These are phyloP conservation scores for Ridgeia piscesae DNA, from an alignment of 1,140 invertebrate species.

Conservation along the genomic window DNA sequence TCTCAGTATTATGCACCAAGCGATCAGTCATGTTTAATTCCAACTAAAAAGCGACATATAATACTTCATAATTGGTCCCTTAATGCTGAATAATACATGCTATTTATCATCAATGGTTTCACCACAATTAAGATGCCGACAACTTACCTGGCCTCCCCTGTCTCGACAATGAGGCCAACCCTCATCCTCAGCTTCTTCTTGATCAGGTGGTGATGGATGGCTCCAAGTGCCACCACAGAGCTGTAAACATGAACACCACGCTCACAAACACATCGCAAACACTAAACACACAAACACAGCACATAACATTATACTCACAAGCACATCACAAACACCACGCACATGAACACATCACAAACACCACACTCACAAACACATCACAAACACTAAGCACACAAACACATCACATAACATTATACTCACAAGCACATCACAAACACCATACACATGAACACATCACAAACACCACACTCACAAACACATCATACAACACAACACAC, in stretches of 20 bases:
- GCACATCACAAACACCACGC: not conserved
- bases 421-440: not conserved
- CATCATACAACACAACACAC: not conserved
- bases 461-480: not conserved
- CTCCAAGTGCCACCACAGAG: constrained; percentile 83
- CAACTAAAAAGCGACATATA: no score
- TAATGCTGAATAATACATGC: not conserved
- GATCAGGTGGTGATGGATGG: constrained; percentile 93
- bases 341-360: not conserved
- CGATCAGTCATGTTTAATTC: no score
- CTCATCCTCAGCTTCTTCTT: constrained; percentile 95
- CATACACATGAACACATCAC: no score
- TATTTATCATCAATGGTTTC: constrained; percentile 14
- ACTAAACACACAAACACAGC: not conserved
- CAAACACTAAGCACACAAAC: not conserved
- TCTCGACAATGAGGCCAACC: constrained; percentile 89
- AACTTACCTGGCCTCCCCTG: constrained; percentile 80
- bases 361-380: not conserved
- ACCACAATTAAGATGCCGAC: not conserved
- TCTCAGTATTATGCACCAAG: no score
- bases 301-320: not conserved
- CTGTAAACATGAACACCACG: constrained; percentile 61
- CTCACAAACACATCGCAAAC: not conserved
- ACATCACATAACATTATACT: constrained; percentile 3
- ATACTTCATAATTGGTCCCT: no score